phyloP scores from a whole-genome alignment of 2,797 vertebrate genomes.

The Alectoris magna region DNA sequence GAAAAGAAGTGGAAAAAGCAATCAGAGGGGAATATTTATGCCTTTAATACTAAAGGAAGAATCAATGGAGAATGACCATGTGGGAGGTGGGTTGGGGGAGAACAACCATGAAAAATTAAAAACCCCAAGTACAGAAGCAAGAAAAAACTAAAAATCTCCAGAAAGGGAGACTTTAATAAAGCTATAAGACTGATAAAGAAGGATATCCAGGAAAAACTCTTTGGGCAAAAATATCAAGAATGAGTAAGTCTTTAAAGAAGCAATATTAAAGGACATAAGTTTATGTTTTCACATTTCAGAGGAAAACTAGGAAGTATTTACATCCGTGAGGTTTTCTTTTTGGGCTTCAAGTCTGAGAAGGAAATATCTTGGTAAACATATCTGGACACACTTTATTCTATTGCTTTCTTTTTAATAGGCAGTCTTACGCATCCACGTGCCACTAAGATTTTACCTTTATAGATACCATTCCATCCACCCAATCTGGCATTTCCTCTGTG shows the following conservation, averaged over 20 bases:
- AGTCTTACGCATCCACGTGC: neutral
- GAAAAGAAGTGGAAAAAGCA: neutral
- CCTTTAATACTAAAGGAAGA: neutral
- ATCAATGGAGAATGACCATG: neutral
- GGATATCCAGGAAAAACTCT: neutral
- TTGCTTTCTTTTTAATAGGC: neutral
- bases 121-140: neutral
- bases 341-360: neutral
- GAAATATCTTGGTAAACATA: neutral
- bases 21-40: neutral
- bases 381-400: neutral
- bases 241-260: neutral
- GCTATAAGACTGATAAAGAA: neutral
- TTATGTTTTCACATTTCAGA: neutral
- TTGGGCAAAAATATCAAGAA: neutral
- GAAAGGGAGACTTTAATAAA: neutral
- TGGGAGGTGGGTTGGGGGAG: neutral
- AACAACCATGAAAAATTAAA: too few species aligned
- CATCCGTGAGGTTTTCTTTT: neutral
- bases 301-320: neutral
- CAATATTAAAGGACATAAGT: neutral
- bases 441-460: slow-evolving; percentile 82
- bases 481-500: slow-evolving; percentile 50
- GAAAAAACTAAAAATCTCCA: neutral
- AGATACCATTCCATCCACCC: slow-evolving; percentile 90